Percentiles rank a stretch among this genome's conserved stretches.
Conservation (phyloP, 2,797 vertebrate genomes). For the Lutjanus campechanus region DNA sequence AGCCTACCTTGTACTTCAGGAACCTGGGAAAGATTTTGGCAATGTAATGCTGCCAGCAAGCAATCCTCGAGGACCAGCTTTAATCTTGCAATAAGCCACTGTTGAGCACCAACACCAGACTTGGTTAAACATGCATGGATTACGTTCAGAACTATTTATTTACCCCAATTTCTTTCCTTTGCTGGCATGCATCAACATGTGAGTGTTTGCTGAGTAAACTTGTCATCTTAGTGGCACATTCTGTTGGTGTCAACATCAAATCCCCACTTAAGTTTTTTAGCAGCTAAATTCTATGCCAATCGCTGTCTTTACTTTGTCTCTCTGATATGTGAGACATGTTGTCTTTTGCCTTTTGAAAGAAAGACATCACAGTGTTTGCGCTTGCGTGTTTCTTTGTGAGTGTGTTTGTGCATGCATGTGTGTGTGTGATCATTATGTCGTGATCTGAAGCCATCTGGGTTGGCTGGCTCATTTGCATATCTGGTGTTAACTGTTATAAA, state of each 20-base stretch:
- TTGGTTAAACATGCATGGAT: slow-evolving; percentile 24
- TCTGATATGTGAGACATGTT: slow-evolving; percentile 25
- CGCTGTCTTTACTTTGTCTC: slow-evolving; percentile 5
- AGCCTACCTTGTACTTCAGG: slow-evolving; percentile 13
- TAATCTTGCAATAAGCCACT: slow-evolving; percentile 46
- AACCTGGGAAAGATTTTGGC: slow-evolving; percentile 31
- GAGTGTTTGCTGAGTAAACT: slow-evolving; percentile 9
- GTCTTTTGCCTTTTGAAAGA: slow-evolving; percentile 28
- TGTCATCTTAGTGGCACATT: background rate
- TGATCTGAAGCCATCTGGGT: slow-evolving; percentile 80
- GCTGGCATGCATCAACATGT: background rate
- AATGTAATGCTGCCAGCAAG: background rate
- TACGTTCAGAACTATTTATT: slow-evolving; percentile 18
- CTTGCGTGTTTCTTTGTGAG: background rate
- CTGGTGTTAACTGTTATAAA: slow-evolving; percentile 75
- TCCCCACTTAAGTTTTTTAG: background rate
- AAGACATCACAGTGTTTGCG: slow-evolving; percentile 23
- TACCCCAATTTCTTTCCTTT: background rate
- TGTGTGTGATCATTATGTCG: slow-evolving; percentile 73
- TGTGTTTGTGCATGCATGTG: slow-evolving; percentile 34
- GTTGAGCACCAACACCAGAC: slow-evolving; percentile 11
- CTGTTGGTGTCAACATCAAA: background rate
- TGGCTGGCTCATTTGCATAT: slow-evolving; percentile 74
- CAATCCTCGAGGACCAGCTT: slow-evolving; percentile 30
- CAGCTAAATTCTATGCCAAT: slow-evolving; percentile 5